Evolutionary conservation across 2,888 invertebrate species (phyloP), one percentile per base, ranked within the genome.

Genomic region (Tupiocoris notatus): DNA sequence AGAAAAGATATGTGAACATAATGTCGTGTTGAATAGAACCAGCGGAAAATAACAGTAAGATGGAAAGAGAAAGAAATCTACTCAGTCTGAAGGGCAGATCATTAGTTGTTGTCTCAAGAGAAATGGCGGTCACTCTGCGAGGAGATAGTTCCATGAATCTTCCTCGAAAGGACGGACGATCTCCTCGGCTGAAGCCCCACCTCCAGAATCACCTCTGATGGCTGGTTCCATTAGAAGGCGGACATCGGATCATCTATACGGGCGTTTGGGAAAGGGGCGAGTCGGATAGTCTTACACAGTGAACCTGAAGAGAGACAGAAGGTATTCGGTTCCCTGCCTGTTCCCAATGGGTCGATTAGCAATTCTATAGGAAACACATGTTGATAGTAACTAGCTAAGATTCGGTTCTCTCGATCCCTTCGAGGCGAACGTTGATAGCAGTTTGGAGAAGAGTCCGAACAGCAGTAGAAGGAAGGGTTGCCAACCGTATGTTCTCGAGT

Each of bases 301-400:
- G 6, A 39, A 3, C 39, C 39, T 7, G 39, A 12, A 39, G 39
- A 3, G 6, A 39, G 39, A 39, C 39, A 3, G 39, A 39, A 39
- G n/a, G n/a, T 39, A 12, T 39, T 39, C 12, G 39, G 39, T 7
- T 39, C 12, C 12, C 39, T 39, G 6, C 12, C 39, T 39, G 39
- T 39, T 39, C 39, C 39, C 39, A 39, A 39, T 39, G 39, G 39
- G 39, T 39, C 39, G 39, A 73, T 73, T 73, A 73, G 73, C 73
- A 73, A 73, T 73, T 73, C 73, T 63, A 63, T 63, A 63, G 73
- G 63, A 73, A 73, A 73, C 73, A 73, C 73, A 54, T 63, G 73
- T 73, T 73, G 73, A 73, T 73, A 73, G 73, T 63, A 73, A 73
- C 73, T 54, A 62, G 63, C 73, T 7, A 70, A 62, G 73, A 61